phyloP scores from a whole-genome alignment of 1,140 invertebrate genomes.

The Vollenhovia emeryi region DNA sequence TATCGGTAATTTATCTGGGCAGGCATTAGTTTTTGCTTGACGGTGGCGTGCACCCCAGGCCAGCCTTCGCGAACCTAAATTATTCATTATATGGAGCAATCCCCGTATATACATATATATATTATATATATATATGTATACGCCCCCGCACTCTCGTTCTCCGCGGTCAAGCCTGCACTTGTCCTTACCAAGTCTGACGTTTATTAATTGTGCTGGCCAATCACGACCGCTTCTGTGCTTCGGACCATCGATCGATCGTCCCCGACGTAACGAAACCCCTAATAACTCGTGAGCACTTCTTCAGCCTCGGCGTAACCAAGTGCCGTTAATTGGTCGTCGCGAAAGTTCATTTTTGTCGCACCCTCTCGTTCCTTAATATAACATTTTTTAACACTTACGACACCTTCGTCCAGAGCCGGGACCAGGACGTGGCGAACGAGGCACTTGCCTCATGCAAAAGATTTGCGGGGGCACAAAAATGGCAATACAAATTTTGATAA shows the following conservation, averaged over 20 bases:
- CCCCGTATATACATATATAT: conserved; percentile 20
- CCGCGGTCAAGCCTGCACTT: conserved; percentile 58
- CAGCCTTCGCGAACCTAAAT: conserved; percentile 80
- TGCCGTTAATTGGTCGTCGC: background rate
- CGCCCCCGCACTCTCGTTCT: background rate
- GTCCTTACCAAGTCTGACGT: conserved; percentile 52
- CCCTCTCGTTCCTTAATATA: too few relatives aligned
- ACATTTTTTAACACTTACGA: too few relatives aligned
- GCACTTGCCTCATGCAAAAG: too few relatives aligned
- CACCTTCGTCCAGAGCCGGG: too few relatives aligned
- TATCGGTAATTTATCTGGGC: conserved; percentile 86
- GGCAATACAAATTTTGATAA: too few relatives aligned
- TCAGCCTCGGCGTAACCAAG: background rate
- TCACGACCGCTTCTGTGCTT: conserved; percentile 13
- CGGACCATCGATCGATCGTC: conserved; percentile 25
- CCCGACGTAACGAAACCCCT: conserved; percentile 28
- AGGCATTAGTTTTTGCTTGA: conserved; percentile 85
- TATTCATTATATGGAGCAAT: conserved; percentile 83
- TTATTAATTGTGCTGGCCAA: conserved; percentile 63
- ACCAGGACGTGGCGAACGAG: too few relatives aligned
- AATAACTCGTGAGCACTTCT: conserved; percentile 13
- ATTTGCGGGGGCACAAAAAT: too few relatives aligned
- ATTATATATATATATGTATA: background rate
- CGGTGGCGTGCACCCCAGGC: conserved; percentile 81
- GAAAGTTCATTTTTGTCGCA: background rate